Percentiles rank a stretch among this genome's conserved stretches.
These are phyloP conservation scores for Phanerotoma sp. DNA, from an alignment of 2,888 invertebrate genomes.

Conservation along the genomic window DNA sequence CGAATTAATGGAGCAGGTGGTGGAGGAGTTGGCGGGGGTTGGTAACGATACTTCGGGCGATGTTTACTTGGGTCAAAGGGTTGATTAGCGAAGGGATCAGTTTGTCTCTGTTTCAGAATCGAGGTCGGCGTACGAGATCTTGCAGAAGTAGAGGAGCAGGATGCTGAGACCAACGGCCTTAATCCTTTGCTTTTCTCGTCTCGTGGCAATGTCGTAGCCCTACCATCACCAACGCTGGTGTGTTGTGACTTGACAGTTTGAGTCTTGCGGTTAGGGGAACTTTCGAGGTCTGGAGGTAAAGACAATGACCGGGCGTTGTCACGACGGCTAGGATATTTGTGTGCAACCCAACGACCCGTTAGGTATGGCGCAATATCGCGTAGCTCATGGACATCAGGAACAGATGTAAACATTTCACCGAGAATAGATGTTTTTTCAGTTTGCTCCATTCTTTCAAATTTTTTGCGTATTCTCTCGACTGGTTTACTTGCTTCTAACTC, in stretches of 20 bases:
- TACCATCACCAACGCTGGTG: not conserved
- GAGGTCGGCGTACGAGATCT: slow-evolving; percentile 52
- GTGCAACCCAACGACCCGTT: slow-evolving; percentile 79
- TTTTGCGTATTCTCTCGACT: slow-evolving; percentile 71
- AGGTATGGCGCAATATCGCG: slow-evolving; percentile 78
- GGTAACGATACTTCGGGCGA: slow-evolving; percentile 75
- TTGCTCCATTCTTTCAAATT: slow-evolving; percentile 66
- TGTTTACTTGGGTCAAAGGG: slow-evolving; percentile 75
- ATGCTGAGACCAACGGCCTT: slow-evolving; percentile 34
- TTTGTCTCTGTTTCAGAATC: slow-evolving; percentile 50
- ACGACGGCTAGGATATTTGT: slow-evolving; percentile 70
- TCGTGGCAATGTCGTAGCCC: slow-evolving; percentile 28
- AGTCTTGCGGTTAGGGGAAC: slow-evolving; percentile 12
- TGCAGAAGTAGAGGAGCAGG: too few relatives aligned
- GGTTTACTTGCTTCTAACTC: slow-evolving; percentile 59
- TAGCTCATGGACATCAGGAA: slow-evolving; percentile 76
- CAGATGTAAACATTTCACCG: slow-evolving; percentile 78
- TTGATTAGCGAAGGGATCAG: slow-evolving; percentile 65
- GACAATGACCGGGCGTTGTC: slow-evolving; percentile 70
- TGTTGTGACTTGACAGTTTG: slow-evolving; percentile 16
- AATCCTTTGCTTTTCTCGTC: slow-evolving; percentile 22
- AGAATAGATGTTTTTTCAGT: slow-evolving; percentile 63
- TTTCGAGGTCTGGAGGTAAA: slow-evolving; percentile 54
- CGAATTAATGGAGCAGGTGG: slow-evolving; percentile 55
- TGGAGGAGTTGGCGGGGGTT: slow-evolving; percentile 65